phyloP scores from a whole-genome alignment of 2,797 vertebrate genomes.

The Hemitrygon akajei region DNA sequence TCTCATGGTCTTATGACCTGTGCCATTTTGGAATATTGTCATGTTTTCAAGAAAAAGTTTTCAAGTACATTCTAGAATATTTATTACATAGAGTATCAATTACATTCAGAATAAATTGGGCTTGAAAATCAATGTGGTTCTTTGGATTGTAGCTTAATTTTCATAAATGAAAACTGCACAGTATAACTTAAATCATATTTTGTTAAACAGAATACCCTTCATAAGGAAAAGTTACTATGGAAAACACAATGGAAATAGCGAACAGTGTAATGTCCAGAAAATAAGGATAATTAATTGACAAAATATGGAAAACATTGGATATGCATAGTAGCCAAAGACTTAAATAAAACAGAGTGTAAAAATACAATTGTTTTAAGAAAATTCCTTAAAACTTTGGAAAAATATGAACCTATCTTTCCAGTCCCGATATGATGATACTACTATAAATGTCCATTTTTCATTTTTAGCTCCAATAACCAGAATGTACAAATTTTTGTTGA shows the following conservation, averaged over 20 bases:
- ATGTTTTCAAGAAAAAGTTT: not conserved
- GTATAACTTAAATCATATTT: not conserved
- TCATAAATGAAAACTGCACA: not conserved
- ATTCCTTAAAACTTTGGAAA: not conserved
- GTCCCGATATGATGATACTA: not conserved
- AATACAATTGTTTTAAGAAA: not conserved
- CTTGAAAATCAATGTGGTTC: not conserved
- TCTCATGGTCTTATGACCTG: too few relatives aligned
- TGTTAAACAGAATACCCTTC: not conserved
- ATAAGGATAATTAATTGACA: not conserved
- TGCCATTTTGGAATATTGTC: not conserved
- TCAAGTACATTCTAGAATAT: not conserved
- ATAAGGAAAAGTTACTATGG: not conserved
- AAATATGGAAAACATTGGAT: not conserved
- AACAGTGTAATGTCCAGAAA: not conserved
- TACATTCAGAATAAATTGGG: not conserved
- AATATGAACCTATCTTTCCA: not conserved
- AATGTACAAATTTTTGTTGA: not conserved
- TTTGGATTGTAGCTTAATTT: not conserved
- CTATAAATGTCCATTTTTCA: too few relatives aligned
- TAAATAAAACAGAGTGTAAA: not conserved
- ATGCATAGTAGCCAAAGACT: not conserved
- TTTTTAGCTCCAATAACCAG: not conserved
- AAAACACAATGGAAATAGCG: too few relatives aligned
- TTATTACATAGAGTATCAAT: too few relatives aligned